Evolutionary conservation across 2,113 vertebrate genomes (phyloP), one percentile per base, ranked within the genome.

Genomic region (Bagarius yarrelli): DNA sequence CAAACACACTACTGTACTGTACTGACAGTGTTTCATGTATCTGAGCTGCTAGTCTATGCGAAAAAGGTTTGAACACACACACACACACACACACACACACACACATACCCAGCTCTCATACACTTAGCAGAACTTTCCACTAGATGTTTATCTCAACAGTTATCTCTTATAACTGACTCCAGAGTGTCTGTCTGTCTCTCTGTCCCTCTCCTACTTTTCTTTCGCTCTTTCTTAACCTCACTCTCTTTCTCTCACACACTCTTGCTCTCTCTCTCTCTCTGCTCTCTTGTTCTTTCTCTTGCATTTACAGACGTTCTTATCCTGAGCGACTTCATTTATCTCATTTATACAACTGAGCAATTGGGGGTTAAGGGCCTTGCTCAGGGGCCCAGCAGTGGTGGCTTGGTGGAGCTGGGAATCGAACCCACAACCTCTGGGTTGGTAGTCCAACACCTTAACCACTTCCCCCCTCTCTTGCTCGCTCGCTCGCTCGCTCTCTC

Each of bases 401-500:
- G n/a, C n/a, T n/a, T n/a, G n/a, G n/a, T n/a, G n/a, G n/a, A n/a
- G n/a, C n/a, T n/a, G n/a, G n/a, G n/a, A n/a, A n/a, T n/a, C n/a
- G n/a, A n/a, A n/a, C n/a, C n/a, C n/a, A n/a, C n/a, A n/a, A n/a
- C n/a, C n/a, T n/a, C n/a, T n/a, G n/a, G n/a, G n/a, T n/a, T n/a
- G n/a, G n/a, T n/a, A n/a, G n/a, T n/a, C n/a, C n/a, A n/a, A n/a
- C n/a, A n/a, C n/a, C n/a, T n/a, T n/a, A n/a, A n/a, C n/a, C n/a
- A n/a, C n/a, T n/a, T n/a, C n/a, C 8, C 1, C 9, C 12, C 8
- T 53, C 8, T 8, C 13, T 9, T 8, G 0, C 23, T 1, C 9
- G 1, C 9, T 12, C 11, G 1, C 12, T 15, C 52, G n/a, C 15
- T 14, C 23, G 3, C n/a, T 14, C 25, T 32, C 60, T 32, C 60